Evolutionary conservation across 1,140 invertebrate species (phyloP).

Genomic region (Hypothenemus hampei): DNA sequence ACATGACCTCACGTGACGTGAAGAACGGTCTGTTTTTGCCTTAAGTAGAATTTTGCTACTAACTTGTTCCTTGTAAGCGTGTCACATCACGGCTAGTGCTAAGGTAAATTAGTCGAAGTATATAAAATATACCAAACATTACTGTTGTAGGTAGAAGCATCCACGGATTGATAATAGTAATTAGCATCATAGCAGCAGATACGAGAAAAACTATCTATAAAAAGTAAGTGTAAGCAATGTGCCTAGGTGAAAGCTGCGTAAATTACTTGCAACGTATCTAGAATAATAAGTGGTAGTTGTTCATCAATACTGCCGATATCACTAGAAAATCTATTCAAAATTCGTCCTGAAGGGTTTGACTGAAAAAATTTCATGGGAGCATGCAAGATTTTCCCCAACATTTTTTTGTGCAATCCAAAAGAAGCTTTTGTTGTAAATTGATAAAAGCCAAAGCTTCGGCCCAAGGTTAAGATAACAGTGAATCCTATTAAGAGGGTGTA

Average conservation of each 20-base stretch:
- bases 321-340: constrained; percentile 71
- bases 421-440: constrained; percentile 63
- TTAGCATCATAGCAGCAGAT: constrained; percentile 13
- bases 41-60: no score
- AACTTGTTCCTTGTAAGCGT: constrained; percentile 75
- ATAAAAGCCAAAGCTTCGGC: constrained; percentile 67
- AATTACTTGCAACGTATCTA: constrained; percentile 43
- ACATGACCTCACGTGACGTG: no score
- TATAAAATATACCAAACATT: constrained; percentile 55
- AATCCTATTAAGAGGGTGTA: constrained; percentile 85
- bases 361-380: constrained; percentile 87
- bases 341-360: constrained; percentile 72
- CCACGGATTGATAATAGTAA: constrained; percentile 61
- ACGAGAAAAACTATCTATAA: constrained; percentile 23
- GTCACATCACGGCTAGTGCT: constrained; percentile 75
- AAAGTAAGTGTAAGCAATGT: constrained; percentile 1
- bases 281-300: constrained; percentile 57
- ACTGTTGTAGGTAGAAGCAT: constrained; percentile 64
- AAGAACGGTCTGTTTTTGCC: no score
- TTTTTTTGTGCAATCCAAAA: constrained; percentile 64
- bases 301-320: constrained; percentile 80
- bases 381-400: constrained; percentile 76
- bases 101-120: constrained; percentile 69
- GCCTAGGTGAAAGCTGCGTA: constrained; percentile 40
- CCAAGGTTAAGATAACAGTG: constrained; percentile 52